Evolutionary conservation across 1,140 invertebrate species (phyloP).

Genomic region (Notospermus geniculatus): DNA sequence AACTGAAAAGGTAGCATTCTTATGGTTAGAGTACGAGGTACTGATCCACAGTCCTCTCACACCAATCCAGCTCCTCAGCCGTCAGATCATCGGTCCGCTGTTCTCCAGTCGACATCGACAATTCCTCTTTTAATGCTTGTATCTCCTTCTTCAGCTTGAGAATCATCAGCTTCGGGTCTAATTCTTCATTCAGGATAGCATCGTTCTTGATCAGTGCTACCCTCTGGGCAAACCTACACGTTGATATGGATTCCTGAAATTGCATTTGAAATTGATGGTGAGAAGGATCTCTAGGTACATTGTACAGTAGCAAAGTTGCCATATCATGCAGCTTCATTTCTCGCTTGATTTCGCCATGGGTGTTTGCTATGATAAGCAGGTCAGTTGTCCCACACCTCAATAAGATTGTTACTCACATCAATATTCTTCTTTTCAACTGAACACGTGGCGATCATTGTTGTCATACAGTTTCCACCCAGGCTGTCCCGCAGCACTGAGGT

Average conservation of each 20-base stretch:
- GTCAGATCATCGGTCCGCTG: slow-evolving; percentile 45
- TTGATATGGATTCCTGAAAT: slow-evolving; percentile 64
- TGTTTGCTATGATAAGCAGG: too few species aligned
- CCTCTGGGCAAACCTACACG: slow-evolving; percentile 67
- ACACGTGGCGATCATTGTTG: slow-evolving; percentile 67
- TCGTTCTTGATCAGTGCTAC: slow-evolving; percentile 66
- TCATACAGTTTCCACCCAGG: slow-evolving; percentile 67
- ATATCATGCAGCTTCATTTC: too few species aligned
- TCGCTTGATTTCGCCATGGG: too few species aligned
- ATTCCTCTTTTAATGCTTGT: slow-evolving; percentile 48
- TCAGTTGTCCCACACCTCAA: too few species aligned
- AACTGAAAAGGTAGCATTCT: too few species aligned
- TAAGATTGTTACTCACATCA: slow-evolving; percentile 46
- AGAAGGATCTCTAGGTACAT: neutral
- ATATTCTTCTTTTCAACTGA: slow-evolving; percentile 61
- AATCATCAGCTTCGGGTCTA: slow-evolving; percentile 60
- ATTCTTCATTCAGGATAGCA: slow-evolving; percentile 60
- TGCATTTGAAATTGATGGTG: neutral
- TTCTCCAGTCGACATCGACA: slow-evolving; percentile 50
- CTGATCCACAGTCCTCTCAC: slow-evolving; percentile 40
- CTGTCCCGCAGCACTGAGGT: slow-evolving; percentile 67
- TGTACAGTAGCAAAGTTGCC: neutral
- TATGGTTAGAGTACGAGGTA: too few species aligned
- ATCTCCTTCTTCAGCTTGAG: slow-evolving; percentile 57
- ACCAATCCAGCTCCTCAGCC: slow-evolving; percentile 49